These are phyloP conservation scores for Scarus forsteni DNA, from an alignment of 2,797 vertebrate species.

Conservation along the genomic window DNA sequence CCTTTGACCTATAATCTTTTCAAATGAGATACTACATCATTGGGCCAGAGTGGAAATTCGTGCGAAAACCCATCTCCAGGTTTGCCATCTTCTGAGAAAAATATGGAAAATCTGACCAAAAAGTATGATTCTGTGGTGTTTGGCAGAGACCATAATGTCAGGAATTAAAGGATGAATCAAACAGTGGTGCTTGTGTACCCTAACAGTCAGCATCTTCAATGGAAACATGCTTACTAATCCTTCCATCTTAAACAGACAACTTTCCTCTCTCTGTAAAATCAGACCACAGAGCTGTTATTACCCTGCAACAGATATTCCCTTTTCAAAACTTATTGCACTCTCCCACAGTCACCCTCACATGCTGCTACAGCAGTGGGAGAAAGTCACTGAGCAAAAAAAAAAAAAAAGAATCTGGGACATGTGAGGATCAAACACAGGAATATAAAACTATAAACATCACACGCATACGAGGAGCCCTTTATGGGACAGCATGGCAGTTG, in stretches of 20 bases:
- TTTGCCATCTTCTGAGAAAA: slow-evolving; percentile 16
- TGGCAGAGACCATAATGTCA: slow-evolving; percentile 35
- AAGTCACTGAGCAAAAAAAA: neutral
- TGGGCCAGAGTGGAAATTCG: too few relatives aligned
- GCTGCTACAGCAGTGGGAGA: slow-evolving; percentile 31
- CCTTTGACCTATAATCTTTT: too few relatives aligned
- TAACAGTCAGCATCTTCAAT: slow-evolving; percentile 63
- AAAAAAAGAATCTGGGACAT: slow-evolving; percentile 34
- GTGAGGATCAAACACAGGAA: slow-evolving; percentile 62
- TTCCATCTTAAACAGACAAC: slow-evolving; percentile 58
- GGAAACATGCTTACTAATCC: slow-evolving; percentile 66
- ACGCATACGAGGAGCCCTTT: slow-evolving; percentile 50
- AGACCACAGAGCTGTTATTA: slow-evolving; percentile 63
- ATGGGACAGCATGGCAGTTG: slow-evolving; percentile 54
- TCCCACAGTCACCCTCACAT: slow-evolving; percentile 57
- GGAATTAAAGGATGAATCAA: slow-evolving; percentile 48
- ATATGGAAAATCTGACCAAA: slow-evolving; percentile 66
- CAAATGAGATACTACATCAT: too few relatives aligned
- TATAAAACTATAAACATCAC: slow-evolving; percentile 70
- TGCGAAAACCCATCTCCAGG: slow-evolving; percentile 14
- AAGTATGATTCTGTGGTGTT: slow-evolving; percentile 15
- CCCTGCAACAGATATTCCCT: slow-evolving; percentile 71
- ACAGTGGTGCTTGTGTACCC: slow-evolving; percentile 21
- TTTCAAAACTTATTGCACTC: slow-evolving; percentile 67
- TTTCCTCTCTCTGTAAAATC: slow-evolving; percentile 60